Evolutionary conservation across 2,113 vertebrate species (phyloP), one percentile per base, ranked within the genome.

Genomic region (Apus apus): DNA sequence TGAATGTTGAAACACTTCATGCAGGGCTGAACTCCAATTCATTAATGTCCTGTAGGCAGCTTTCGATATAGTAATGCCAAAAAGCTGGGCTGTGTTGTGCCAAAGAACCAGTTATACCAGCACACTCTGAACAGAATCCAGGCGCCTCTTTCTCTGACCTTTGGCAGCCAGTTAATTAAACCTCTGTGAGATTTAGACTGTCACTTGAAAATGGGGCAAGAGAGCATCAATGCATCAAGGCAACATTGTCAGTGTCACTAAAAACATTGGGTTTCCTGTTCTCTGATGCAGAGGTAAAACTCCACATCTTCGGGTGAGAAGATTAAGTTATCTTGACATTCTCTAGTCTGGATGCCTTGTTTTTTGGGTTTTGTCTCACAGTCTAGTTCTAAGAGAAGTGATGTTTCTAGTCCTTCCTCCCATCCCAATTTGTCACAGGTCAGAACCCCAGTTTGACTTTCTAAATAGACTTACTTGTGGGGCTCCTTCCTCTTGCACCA

Each of bases 11-110:
- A 86, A 88, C 78, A 13, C 56, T 93, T 92, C 36, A 66, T n/a
- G 72, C 89, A 34, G 81, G 83, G 89, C 90, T 90, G 75, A 57
- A 21, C 72, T 94, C 81, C 72, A 61, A 7, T 77, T 84, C 61
- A 2, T 74, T 79, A 30, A n/a, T 21, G 56, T 56, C 4, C 74
- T 50, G 82, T 51, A 46, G 74, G 84, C 94, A 71, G 84, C 89
- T 79, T 38, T 90, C n/a, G 5, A 4, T 25, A 12, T 3, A 81
- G 78, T 6, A 34, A 30, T 86, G 95, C 85, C 94, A 91, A 53
- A 67, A 43, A 6, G 2, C 5, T 0, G 6, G 75, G 50, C 38
- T 57, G 71, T 3, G 7, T 38, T 53, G 20, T 72, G 95, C 65
- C 85, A 81, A 36, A 62, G 85, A 60, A 9, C 45, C 3, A 8